These are phyloP conservation scores for Anableps anableps DNA, from an alignment of 2,797 vertebrate species.

Conservation along the genomic window DNA sequence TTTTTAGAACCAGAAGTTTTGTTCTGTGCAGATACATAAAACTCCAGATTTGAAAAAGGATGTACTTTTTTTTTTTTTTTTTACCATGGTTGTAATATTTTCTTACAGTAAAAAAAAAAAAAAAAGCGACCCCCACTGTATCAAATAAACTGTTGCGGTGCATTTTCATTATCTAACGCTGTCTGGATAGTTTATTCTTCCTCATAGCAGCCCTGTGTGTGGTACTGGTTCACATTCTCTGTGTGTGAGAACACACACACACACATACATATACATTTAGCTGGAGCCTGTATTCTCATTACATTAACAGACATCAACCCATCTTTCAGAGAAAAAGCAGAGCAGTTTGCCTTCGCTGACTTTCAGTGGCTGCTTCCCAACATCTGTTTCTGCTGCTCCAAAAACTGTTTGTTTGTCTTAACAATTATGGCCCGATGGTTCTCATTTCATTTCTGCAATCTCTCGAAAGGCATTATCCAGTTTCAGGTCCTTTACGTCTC, in stretches of 20 bases:
- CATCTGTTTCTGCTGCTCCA: conserved; percentile 81
- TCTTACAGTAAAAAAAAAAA: conserved; percentile 23
- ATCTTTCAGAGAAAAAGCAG: conserved; percentile 60
- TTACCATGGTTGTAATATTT: conserved; percentile 1
- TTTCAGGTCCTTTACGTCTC: conserved; percentile 69
- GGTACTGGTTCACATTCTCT: conserved; percentile 58
- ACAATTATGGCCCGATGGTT: conserved; percentile 80
- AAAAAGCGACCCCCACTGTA: conserved; percentile 4
- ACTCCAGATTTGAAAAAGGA: not conserved
- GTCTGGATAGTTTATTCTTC: conserved; percentile 13
- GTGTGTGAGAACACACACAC: conserved; percentile 37
- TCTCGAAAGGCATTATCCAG: conserved; percentile 74
- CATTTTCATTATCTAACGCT: conserved; percentile 33
- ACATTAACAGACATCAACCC: conserved; percentile 47
- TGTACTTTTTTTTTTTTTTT: not conserved
- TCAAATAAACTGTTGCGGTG: conserved; percentile 19
- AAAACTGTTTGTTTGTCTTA: conserved; percentile 83
- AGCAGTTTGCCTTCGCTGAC: conserved; percentile 31
- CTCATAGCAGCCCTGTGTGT: conserved; percentile 23
- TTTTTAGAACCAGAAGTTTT: not conserved
- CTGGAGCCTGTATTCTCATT: conserved; percentile 45
- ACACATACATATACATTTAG: conserved; percentile 49
- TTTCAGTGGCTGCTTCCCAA: conserved; percentile 69
- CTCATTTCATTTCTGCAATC: conserved; percentile 79
- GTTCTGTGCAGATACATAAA: not conserved